Evolutionary conservation across 2,888 invertebrate genomes (phyloP).

Genomic region (Hyles lineata): DNA sequence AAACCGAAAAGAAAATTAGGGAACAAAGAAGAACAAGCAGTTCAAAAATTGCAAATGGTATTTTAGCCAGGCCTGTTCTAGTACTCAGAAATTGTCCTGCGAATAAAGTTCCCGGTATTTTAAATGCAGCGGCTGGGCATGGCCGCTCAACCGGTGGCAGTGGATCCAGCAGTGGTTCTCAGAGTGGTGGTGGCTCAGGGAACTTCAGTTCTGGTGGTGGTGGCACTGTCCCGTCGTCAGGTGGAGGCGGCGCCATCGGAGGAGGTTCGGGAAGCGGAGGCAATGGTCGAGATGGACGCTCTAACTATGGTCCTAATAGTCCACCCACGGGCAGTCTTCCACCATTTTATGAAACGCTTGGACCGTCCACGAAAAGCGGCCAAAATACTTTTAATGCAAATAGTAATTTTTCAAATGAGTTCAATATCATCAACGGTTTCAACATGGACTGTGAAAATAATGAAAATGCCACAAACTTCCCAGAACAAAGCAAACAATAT

Average conservation of each 20-base stretch:
- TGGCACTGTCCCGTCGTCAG: constrained; percentile 84
- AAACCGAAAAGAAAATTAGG: constrained; percentile 87
- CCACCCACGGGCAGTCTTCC: constrained; percentile 94
- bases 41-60: constrained; percentile 86
- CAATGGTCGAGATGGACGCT: constrained; percentile 91
- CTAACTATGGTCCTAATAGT: constrained; percentile 94
- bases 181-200: constrained; percentile 78
- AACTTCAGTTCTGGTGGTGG: constrained; percentile 84
- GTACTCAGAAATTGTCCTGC: constrained; percentile 84
- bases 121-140: constrained; percentile 92
- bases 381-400: constrained; percentile 90
- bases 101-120: constrained; percentile 86
- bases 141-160: constrained; percentile 88
- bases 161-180: constrained; percentile 81
- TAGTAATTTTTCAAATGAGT: constrained; percentile 87
- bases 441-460: constrained; percentile 92
- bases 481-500: constrained; percentile 89
- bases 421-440: constrained; percentile 88
- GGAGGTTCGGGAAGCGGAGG: constrained; percentile 91
- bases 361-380: constrained; percentile 87
- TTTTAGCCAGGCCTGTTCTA: constrained; percentile 80
- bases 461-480: constrained; percentile 81
- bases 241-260: constrained; percentile 86
- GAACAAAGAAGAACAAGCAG: constrained; percentile 89
- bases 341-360: constrained; percentile 94